Evolutionary conservation across 2,888 invertebrate genomes (phyloP), one percentile per base, ranked within the genome.

Genomic region (Orthosia incerta): DNA sequence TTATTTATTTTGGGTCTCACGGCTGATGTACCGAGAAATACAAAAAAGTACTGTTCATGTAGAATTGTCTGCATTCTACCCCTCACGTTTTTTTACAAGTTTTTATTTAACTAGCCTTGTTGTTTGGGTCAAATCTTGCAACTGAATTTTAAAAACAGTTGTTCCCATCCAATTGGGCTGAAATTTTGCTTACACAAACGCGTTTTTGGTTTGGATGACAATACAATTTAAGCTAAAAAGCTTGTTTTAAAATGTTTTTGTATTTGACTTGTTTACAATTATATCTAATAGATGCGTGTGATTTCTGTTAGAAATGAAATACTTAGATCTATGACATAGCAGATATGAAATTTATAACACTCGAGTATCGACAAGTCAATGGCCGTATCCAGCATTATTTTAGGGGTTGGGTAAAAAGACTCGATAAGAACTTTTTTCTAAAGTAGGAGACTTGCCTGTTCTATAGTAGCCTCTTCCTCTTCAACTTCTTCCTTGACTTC

Each of bases 401-500:
- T 7, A 31, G 5, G 31, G 31, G 31, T 31, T 31, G 31, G 31
- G 31, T 31, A 45, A 26, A 23, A n/a, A 12, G 11, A 31, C 9
- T 31, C 13, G 2, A 31, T 31, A 31, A 31, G 31, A 31, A 2
- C 2, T 31, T 31, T 31, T 31, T 39, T 39, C 39, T 7, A 50
- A 56, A 56, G 18, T 39, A 13, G 9, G 11, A 50, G 13, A 50
- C 61, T 74, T 46, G 94, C 94, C 89, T 94, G 94, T 91, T 95
- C 94, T 63, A 92, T 85, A 68, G 91, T 85, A 57, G 93, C 87
- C 73, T 94, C 97, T 93, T 97, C 97, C 83, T 97, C 97, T 84
- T 97, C 97, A 62, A 95, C 97, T 79, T 97, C 97, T 83, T 97
- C 97, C 86, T 97, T 97, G 75, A 96, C 97, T 81, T 97, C 97